phyloP scores from a whole-genome alignment of 1,140 invertebrate species.

The Limonius californicus region DNA sequence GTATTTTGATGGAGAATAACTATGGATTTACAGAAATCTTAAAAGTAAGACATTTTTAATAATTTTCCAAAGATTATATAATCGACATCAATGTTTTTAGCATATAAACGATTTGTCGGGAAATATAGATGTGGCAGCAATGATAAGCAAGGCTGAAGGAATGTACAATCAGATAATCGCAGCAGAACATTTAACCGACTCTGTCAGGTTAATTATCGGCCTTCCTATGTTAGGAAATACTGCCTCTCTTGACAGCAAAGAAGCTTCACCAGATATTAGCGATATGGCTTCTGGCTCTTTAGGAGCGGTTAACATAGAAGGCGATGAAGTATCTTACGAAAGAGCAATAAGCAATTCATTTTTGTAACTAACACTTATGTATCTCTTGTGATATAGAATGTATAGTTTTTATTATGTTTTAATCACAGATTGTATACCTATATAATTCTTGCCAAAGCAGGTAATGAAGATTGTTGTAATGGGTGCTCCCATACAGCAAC shows the following conservation, averaged over 20 bases:
- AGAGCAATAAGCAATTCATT: constrained; percentile 18
- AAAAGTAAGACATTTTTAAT: constrained; percentile 62
- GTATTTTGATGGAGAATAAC: constrained; percentile 79
- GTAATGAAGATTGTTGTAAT: too few relatives aligned
- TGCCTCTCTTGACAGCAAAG: constrained; percentile 24
- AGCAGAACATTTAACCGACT: constrained; percentile 63
- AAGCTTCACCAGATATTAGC: constrained; percentile 11
- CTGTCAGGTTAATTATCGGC: constrained; percentile 65
- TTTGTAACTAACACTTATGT: background rate
- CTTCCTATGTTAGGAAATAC: constrained; percentile 46
- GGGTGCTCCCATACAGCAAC: too few relatives aligned
- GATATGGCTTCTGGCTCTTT: constrained; percentile 19
- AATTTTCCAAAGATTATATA: background rate
- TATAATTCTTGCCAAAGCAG: too few relatives aligned
- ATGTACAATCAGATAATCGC: constrained; percentile 81
- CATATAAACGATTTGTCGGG: constrained; percentile 91
- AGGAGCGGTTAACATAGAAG: constrained; percentile 32
- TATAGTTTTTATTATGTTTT: too few relatives aligned
- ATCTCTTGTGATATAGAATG: background rate
- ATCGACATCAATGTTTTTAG: constrained; percentile 53
- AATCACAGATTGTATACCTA: too few relatives aligned
- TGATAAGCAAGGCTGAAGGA: constrained; percentile 80
- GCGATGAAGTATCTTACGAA: constrained; percentile 38
- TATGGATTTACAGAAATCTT: constrained; percentile 96
- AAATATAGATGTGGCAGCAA: constrained; percentile 74